phyloP scores from a whole-genome alignment of 2,113 vertebrate species.

The Vidua chalybeata region DNA sequence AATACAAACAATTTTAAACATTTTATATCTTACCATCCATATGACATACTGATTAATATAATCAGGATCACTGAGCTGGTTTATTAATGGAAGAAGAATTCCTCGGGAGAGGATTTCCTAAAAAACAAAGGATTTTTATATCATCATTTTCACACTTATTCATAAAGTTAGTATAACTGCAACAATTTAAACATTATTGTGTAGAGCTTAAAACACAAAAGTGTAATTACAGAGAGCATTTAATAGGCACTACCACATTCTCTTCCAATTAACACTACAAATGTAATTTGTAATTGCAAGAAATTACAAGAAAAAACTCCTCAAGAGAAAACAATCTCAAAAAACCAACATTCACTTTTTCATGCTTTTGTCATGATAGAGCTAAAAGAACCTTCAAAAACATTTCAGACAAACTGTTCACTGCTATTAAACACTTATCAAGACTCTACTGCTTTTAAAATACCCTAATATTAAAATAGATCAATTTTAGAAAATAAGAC shows the following conservation, averaged over 20 bases:
- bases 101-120: constrained; percentile 97
- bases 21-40: constrained; percentile 91
- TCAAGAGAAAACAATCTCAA: neutral
- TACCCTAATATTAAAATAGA: neutral
- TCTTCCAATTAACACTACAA: neutral
- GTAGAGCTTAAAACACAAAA: neutral
- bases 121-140: constrained; percentile 14
- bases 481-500: neutral
- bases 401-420: neutral
- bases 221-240: neutral
- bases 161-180: neutral
- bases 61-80: constrained; percentile 99
- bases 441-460: neutral
- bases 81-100: constrained; percentile 96
- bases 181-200: neutral
- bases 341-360: neutral
- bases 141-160: neutral
- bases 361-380: neutral
- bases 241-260: neutral
- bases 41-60: constrained; percentile 99
- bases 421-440: neutral
- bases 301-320: neutral
- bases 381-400: neutral
- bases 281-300: neutral
- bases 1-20: neutral